A percentile compares a stretch with the other conserved stretches of the same genome.
phyloP scores from a whole-genome alignment of 2,113 vertebrate species.

The Telmatochromis brachygnathus region DNA sequence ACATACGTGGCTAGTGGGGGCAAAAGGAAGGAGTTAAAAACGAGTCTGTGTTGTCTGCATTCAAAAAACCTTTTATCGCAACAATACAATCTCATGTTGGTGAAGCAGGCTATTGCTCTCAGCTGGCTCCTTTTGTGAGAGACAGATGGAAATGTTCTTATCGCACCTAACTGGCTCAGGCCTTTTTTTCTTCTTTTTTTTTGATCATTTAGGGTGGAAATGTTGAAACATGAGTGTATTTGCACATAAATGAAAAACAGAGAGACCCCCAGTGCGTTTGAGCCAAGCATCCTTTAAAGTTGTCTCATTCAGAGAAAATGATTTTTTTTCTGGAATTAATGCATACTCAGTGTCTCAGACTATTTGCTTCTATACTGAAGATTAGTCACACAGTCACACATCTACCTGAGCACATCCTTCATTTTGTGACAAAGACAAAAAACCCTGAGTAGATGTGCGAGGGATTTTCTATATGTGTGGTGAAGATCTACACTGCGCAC shows the following conservation, averaged over 20 bases:
- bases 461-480: neutral
- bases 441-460: neutral
- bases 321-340: neutral
- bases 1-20: neutral
- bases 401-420: neutral
- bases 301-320: neutral
- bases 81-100: conserved; percentile 30
- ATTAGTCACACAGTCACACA: neutral
- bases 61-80: conserved; percentile 28
- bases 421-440: neutral
- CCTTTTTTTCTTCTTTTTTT: neutral
- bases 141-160: conserved; percentile 33
- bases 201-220: conserved; percentile 15
- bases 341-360: neutral
- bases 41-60: neutral
- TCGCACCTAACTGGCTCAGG: neutral
- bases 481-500: neutral
- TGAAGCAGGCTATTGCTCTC: conserved; percentile 12
- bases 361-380: neutral
- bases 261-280: neutral
- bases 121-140: conserved; percentile 15
- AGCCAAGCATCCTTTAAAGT: neutral
- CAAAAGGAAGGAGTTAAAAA: neutral
- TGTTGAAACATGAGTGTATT: conserved; percentile 18
- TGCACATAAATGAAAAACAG: conserved; percentile 45